Percentiles rank a stretch among this genome's conserved stretches.
Evolutionary conservation across 1,140 invertebrate genomes (phyloP).

Genomic region (Pararge aegeria): DNA sequence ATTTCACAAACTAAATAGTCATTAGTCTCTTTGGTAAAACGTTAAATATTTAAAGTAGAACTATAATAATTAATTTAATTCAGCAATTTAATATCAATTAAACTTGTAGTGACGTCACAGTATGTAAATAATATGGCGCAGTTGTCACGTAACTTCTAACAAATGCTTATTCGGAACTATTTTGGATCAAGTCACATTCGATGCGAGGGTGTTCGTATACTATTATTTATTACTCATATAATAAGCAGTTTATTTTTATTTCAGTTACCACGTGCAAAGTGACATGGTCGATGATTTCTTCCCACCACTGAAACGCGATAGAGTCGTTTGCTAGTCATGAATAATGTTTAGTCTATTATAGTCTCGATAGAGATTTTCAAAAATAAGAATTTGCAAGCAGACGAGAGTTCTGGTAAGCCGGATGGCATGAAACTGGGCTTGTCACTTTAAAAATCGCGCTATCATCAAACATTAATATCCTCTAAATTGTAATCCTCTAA

Average conservation of each 20-base stretch:
- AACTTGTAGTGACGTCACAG: no score
- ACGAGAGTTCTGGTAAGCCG: constrained; percentile 60
- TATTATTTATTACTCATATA: neutral
- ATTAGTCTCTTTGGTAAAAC: no score
- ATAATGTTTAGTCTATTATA: constrained; percentile 36
- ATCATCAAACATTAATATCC: constrained; percentile 20
- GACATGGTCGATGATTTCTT: constrained; percentile 95
- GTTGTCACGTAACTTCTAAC: no score
- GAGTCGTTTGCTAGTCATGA: constrained; percentile 52
- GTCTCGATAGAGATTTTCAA: constrained; percentile 21
- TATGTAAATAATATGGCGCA: no score
- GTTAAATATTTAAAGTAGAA: no score
- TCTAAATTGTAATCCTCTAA: constrained; percentile 17
- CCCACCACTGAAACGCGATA: constrained; percentile 82
- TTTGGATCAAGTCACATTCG: neutral
- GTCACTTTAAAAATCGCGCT: constrained; percentile 34
- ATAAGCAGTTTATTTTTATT: constrained; percentile 59
- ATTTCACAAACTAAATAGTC: no score
- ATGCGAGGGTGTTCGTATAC: neutral
- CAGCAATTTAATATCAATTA: no score
- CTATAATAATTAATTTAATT: no score
- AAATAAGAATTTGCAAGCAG: constrained; percentile 38
- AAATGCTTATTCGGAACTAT: no score
- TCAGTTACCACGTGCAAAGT: constrained; percentile 95
- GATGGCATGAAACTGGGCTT: constrained; percentile 64